Evolutionary conservation across 2,888 invertebrate species (phyloP).

Genomic region (Osmoderma eremita): DNA sequence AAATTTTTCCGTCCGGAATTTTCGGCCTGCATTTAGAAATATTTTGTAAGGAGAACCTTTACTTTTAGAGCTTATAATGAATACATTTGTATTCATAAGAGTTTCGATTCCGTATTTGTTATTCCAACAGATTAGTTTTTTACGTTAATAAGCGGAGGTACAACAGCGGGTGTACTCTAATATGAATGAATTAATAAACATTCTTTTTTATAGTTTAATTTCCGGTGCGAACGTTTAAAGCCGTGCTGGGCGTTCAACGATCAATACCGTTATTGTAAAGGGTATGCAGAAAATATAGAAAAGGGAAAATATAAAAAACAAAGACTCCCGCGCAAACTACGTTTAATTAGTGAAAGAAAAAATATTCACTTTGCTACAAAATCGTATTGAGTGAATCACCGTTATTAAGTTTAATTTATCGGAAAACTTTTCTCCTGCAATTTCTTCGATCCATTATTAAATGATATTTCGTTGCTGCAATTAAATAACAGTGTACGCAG

Average conservation of each 20-base stretch:
- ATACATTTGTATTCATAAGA: no score
- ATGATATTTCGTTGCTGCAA: no score
- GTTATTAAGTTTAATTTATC: constrained; percentile 13
- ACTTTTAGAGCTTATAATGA: no score
- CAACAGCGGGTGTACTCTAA: not conserved
- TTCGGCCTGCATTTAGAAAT: no score
- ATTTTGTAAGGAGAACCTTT: no score
- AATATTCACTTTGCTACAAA: constrained; percentile 29
- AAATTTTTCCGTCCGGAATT: no score
- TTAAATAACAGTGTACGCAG: no score
- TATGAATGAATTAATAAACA: constrained; percentile 6
- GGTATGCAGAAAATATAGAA: not conserved
- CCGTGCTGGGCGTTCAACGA: not conserved
- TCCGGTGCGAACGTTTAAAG: constrained; percentile 16
- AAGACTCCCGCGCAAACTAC: constrained; percentile 1
- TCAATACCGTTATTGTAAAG: not conserved
- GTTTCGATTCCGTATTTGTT: no score
- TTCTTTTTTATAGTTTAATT: constrained; percentile 18
- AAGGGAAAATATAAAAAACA: constrained; percentile 9
- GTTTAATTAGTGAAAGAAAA: constrained; percentile 32
- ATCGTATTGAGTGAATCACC: constrained; percentile 15
- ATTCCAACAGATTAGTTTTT: no score
- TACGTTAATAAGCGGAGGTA: no score
- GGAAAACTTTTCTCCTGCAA: not conserved
- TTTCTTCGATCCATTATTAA: no score